Evolutionary conservation across 1,140 invertebrate genomes (phyloP), one percentile per base, ranked within the genome.

Genomic region (Nasonia giraulti): DNA sequence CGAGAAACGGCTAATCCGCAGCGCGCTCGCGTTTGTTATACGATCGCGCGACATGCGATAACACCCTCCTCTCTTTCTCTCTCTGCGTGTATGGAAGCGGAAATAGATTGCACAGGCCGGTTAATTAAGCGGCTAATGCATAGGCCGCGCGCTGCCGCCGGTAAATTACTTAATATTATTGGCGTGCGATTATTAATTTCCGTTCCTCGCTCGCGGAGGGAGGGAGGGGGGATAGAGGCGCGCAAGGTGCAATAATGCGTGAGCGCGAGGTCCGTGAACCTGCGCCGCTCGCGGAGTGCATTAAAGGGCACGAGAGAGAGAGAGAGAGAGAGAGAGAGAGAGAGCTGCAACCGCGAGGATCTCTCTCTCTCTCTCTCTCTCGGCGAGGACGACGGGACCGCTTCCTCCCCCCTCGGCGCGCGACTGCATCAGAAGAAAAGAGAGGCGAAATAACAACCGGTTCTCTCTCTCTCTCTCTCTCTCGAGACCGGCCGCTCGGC

Each of bases 401-500:
- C 75, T 75, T 75, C 37, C 37, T n/a, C 33, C 73, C 55, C 73
- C 14, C 33, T 75, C 73, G 6, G 37, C 73, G 73, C 73, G 73
- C 27, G 73, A 74, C 31, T 62, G 27, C 23, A 71, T 27, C 23
- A 76, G 44, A 76, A 40, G 44, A 40, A 76, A 27, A 76, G 77
- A 79, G 71, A 68, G 47, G 55, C 71, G 79, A 80, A 73, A n/a
- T 81, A 77, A 80, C 84, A 85, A 85, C 84, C 84, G 84, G 84
- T 85, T 85, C 83, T 77, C 23, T 40, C 31, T 37, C 27, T 27
- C 12, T 37, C 27, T 31, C 12, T 40, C 31, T 37, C 27, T 27
- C 12, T 37, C 27, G 20, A 6, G 27, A 6, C 33, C 82, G 40
- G 66, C 55, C 27, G 20, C 0, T 20, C n/a, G 55, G n/a, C 2